phyloP scores from a whole-genome alignment of 1,140 invertebrate genomes.

The Drosophila ficusphila region DNA sequence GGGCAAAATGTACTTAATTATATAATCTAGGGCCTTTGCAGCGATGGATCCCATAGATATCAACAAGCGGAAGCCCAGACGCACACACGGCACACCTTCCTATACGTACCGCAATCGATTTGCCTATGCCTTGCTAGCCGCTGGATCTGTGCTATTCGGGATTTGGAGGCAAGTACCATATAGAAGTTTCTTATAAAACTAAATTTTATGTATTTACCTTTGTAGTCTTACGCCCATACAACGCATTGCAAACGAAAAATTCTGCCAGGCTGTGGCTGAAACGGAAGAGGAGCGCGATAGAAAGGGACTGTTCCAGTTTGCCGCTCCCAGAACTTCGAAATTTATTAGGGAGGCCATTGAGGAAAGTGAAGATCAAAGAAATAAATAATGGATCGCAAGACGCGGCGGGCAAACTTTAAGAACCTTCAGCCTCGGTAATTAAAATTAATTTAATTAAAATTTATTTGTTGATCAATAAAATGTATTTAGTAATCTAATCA shows the following conservation, averaged over 20 bases:
- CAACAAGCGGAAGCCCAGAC: conserved; percentile 76
- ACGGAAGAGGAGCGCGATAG: conserved; percentile 65
- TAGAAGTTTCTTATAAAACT: not conserved
- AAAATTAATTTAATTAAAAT: not conserved
- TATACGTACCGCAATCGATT: conserved; percentile 75
- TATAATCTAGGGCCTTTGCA: conserved; percentile 45
- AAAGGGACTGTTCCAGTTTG: conserved; percentile 55
- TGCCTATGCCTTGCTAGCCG: conserved; percentile 62
- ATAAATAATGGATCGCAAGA: conserved; percentile 70
- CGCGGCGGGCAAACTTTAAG: conserved; percentile 67
- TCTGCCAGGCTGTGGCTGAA: conserved; percentile 18
- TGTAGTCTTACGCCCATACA: conserved; percentile 65
- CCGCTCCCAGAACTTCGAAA: conserved; percentile 39
- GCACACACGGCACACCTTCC: conserved; percentile 76
- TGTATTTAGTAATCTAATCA: conserved; percentile 25
- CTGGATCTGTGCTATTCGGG: conserved; percentile 56
- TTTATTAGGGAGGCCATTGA: conserved; percentile 63
- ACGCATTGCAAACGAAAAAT: conserved; percentile 56
- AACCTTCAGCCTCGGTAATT: conserved; percentile 72
- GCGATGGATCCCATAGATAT: conserved; percentile 76
- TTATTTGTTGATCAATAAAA: conserved; percentile 56
- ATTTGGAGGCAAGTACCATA: conserved; percentile 54
- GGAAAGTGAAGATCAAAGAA: conserved; percentile 50
- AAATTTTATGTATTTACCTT: not conserved
- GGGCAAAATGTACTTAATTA: conserved; percentile 68